These are phyloP conservation scores for Vanacampus margaritifer DNA, from an alignment of 2,113 vertebrate genomes.

Conservation along the genomic window DNA sequence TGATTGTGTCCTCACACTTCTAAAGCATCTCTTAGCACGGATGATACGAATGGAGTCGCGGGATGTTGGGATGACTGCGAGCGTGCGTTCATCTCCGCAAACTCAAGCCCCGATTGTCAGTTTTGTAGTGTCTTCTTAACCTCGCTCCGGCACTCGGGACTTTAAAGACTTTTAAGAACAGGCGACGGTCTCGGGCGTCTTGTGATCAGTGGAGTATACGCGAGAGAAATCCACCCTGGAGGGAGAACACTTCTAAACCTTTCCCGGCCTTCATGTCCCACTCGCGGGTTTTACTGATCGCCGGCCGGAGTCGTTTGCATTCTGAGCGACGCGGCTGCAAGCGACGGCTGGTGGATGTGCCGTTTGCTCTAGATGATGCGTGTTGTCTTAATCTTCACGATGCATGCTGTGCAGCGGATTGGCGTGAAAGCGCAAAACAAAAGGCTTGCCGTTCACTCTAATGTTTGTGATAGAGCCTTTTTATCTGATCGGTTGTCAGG, in stretches of 20 bases:
- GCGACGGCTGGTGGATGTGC: neutral
- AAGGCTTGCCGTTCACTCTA: slow-evolving; percentile 26
- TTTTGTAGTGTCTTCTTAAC: neutral
- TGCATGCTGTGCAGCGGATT: slow-evolving; percentile 48
- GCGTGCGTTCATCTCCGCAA: slow-evolving; percentile 9
- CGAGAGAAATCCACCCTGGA: neutral
- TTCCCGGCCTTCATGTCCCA: slow-evolving; percentile 7
- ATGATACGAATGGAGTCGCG: neutral
- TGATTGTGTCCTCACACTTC: slow-evolving; percentile 15
- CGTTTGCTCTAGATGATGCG: slow-evolving; percentile 14
- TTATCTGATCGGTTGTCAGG: slow-evolving; percentile 17
- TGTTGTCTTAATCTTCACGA: slow-evolving; percentile 30
- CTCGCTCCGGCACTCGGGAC: neutral
- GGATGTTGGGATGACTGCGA: neutral
- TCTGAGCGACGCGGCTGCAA: slow-evolving; percentile 6
- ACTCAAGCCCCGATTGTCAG: neutral
- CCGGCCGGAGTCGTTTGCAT: slow-evolving; percentile 7
- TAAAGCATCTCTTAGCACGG: neutral
- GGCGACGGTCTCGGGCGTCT: too few species aligned
- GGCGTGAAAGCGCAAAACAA: slow-evolving; percentile 48
- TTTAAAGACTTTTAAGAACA: neutral
- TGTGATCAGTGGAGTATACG: neutral
- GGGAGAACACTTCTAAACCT: slow-evolving; percentile 11
- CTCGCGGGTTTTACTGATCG: slow-evolving; percentile 13
- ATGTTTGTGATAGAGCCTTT: slow-evolving; percentile 24